phyloP scores from a whole-genome alignment of 2,797 vertebrate genomes.

The Epinephelus coioides region DNA sequence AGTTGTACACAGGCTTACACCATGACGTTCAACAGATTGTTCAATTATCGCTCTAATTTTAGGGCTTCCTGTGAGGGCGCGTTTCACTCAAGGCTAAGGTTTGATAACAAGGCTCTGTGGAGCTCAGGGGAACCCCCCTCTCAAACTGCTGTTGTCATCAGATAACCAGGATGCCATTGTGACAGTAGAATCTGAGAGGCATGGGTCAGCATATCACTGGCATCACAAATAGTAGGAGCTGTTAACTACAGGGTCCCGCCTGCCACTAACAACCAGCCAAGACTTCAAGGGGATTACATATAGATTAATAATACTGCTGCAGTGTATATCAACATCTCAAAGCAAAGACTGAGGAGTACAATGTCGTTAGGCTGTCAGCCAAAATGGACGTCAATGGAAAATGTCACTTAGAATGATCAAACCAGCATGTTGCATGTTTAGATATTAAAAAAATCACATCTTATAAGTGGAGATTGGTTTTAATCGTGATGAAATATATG shows the following conservation, averaged over 20 bases:
- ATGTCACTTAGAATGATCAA: too few species aligned
- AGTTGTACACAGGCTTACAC: slow-evolving; percentile 19
- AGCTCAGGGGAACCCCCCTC: slow-evolving; percentile 52
- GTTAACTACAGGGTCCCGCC: slow-evolving; percentile 65
- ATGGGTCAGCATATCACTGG: slow-evolving; percentile 75
- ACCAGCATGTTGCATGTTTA: not conserved
- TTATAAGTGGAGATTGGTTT: not conserved
- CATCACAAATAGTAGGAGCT: slow-evolving; percentile 75
- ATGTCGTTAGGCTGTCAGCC: not conserved
- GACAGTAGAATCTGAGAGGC: slow-evolving; percentile 81
- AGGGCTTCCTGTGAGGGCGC: slow-evolving; percentile 34
- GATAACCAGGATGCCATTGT: slow-evolving; percentile 80
- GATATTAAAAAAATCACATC: not conserved
- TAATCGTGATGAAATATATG: too few species aligned
- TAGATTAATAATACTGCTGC: slow-evolving; percentile 16
- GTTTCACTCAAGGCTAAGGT: slow-evolving; percentile 61
- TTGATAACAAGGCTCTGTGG: slow-evolving; percentile 69
- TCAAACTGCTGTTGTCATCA: slow-evolving; percentile 81
- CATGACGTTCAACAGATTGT: slow-evolving; percentile 39
- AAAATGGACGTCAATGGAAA: not conserved
- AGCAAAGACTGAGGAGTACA: not conserved
- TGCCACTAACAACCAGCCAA: slow-evolving; percentile 40
- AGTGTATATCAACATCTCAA: slow-evolving; percentile 32
- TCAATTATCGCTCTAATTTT: slow-evolving; percentile 60
- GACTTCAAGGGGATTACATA: slow-evolving; percentile 28